phyloP scores from a whole-genome alignment of 2,797 vertebrate species.

The Crenichthys baileyi region DNA sequence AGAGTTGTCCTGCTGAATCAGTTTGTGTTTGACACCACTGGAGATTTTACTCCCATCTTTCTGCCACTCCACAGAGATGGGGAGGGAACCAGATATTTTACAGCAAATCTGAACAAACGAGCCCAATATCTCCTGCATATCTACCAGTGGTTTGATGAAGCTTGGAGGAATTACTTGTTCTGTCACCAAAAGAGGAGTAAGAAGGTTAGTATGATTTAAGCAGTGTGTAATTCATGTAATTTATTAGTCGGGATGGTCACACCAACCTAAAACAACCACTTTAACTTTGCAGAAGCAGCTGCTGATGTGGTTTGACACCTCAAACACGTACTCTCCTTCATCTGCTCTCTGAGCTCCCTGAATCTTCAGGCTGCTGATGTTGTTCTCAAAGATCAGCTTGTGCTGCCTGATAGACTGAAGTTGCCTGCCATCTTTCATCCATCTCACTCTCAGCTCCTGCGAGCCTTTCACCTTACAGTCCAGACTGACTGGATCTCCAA shows the following conservation, averaged over 20 bases:
- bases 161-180: constrained; percentile 94
- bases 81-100: constrained; percentile 94
- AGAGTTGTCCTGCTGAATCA: constrained; percentile 90
- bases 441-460: constrained; percentile 92
- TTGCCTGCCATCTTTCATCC: constrained; percentile 92
- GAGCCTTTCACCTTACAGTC: constrained; percentile 94
- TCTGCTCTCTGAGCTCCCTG: constrained; percentile 90
- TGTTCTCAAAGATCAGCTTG: constrained; percentile 93
- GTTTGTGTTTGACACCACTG: constrained; percentile 90
- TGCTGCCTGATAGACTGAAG: constrained; percentile 93
- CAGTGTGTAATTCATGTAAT: background rate
- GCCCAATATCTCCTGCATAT: constrained; percentile 90
- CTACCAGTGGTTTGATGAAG: constrained; percentile 91
- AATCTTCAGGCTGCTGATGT: constrained; percentile 92
- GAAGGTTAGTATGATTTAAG: constrained; percentile 23
- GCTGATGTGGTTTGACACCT: constrained; percentile 95
- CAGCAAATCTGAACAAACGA: constrained; percentile 92
- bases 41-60: constrained; percentile 91
- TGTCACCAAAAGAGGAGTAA: constrained; percentile 72
- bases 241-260: constrained; percentile 24
- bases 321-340: constrained; percentile 90
- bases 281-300: constrained; percentile 89
- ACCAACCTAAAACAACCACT: constrained; percentile 94
- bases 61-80: constrained; percentile 93
- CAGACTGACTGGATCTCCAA: constrained; percentile 93